Base-by-base conservation (phyloP, 64 coral and sea anemone species). In the Actinia equina region DNA sequence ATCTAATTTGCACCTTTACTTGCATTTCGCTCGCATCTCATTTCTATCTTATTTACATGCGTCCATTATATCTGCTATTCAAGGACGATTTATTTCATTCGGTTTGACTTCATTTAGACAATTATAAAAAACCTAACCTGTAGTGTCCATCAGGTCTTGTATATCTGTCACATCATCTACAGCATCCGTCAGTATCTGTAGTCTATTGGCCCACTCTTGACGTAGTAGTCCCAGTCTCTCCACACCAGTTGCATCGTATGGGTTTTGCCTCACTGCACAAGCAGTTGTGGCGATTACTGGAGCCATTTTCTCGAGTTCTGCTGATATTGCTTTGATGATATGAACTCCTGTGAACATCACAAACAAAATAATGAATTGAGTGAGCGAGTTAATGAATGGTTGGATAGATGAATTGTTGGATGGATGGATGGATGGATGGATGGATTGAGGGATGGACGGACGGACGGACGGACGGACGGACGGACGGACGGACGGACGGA, bases 151-250 rank as follows among this genome's bases (percentile, higher is more conserved):
- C 59, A 96, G 90, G 81, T 96, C 94, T 57, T 83, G 84, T 11
- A 93, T 56, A 45, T 96, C 91, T 46, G 92, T 96, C 53, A 96
- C 88, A 37, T 96, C 94, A 80, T 96, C 94, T 15, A 96, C 88
- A 44, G 91, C 79, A 79, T 71, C 77, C 22, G 91, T 93, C 10
- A 96, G 85, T 16, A 87, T 56, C 57, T 93, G 88, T 22, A 95
- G 83, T 44, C 87, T 85, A 22, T 89, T 88, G 26, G 88, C 63
- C 97, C 97, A 99, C 16, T 99, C 97, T 77, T 83, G 91, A 43
- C 88, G 77, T 52, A 95, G 53, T 59, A 88, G 86, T 9, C 91
- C 88, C 20, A 99, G 89, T 69, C 89, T 84, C 52, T 91, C 90
- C 37, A 90, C 77, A 76, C 76, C 82, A 15, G 79, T 62, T 7